These are phyloP conservation scores for Endotricha flammealis DNA, from an alignment of 2,888 invertebrate genomes.

Conservation along the genomic window DNA sequence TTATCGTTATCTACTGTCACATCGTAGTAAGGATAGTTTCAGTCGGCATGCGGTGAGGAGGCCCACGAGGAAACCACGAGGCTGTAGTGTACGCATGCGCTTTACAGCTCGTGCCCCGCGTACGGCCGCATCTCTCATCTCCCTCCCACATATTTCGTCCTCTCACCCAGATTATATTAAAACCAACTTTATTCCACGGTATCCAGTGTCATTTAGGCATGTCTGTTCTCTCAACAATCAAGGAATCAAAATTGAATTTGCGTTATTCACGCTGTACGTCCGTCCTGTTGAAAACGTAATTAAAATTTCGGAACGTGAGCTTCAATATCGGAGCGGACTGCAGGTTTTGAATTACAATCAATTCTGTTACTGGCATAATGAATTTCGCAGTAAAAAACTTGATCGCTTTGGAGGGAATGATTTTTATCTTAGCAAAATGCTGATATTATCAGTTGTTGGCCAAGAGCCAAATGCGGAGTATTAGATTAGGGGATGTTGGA, in stretches of 20 bases:
- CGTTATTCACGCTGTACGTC: slow-evolving; percentile 21
- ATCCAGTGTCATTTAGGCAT: slow-evolving; percentile 51
- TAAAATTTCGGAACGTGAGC: slow-evolving; percentile 12
- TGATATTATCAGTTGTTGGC: slow-evolving; percentile 62
- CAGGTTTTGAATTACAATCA: slow-evolving; percentile 10
- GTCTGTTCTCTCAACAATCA: slow-evolving; percentile 49
- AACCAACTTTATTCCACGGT: slow-evolving; percentile 60
- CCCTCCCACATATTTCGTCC: slow-evolving; percentile 34
- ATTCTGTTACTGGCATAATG: slow-evolving; percentile 25
- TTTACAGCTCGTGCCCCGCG: slow-evolving; percentile 27
- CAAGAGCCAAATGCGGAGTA: slow-evolving; percentile 43
- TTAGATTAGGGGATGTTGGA: slow-evolving; percentile 36
- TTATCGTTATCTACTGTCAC: slow-evolving; percentile 6
- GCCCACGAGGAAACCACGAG: slow-evolving; percentile 67
- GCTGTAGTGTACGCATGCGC: slow-evolving; percentile 65
- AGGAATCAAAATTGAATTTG: slow-evolving; percentile 50
- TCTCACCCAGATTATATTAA: slow-evolving; percentile 48
- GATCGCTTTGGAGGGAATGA: slow-evolving; percentile 11
- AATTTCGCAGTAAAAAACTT: slow-evolving; percentile 23
- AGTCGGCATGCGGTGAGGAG: slow-evolving; percentile 7
- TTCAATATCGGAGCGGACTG: slow-evolving; percentile 10
- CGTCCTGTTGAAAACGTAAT: slow-evolving; percentile 14
- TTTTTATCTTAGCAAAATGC: slow-evolving; percentile 51
- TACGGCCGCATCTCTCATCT: slow-evolving; percentile 16
- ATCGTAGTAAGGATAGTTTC: slow-evolving; percentile 7